Evolutionary conservation across 2,113 vertebrate genomes (phyloP).

Genomic region (Illadopsis cleaveri): DNA sequence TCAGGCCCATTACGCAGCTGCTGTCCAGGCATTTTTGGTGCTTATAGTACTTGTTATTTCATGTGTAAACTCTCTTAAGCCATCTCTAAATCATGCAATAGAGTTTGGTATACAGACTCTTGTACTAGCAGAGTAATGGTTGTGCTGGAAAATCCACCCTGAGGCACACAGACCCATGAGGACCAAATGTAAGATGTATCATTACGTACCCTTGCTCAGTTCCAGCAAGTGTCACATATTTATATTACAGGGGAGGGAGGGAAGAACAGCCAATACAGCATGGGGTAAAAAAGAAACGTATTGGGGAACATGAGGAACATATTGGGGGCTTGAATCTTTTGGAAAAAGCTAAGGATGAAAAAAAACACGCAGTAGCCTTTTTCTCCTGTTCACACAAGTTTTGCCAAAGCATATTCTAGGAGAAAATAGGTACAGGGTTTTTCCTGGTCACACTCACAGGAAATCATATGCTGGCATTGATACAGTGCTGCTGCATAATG

Average conservation of each 20-base stretch:
- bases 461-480: not conserved
- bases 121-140: not conserved
- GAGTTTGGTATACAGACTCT: not conserved
- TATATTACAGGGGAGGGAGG: not conserved
- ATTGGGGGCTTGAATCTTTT: not conserved
- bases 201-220: not conserved
- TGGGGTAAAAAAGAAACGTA: not conserved
- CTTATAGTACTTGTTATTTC: not conserved
- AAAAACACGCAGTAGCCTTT: not conserved
- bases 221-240: not conserved
- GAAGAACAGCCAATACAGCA: not conserved
- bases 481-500: not conserved
- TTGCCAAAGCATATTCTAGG: not conserved
- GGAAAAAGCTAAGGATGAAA: not conserved
- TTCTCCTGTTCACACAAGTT: not conserved
- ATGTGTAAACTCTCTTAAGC: constrained; percentile 35
- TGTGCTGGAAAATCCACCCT: not conserved
- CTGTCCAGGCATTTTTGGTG: constrained; percentile 3
- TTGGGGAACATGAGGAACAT: not conserved
- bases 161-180: not conserved
- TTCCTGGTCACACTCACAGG: not conserved
- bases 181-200: not conserved
- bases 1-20: not conserved
- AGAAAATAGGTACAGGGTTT: not conserved
- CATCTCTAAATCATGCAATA: constrained; percentile 1